These are phyloP conservation scores for Lasioglossum leucozonium DNA, from an alignment of 2,888 invertebrate genomes.

Conservation along the genomic window DNA sequence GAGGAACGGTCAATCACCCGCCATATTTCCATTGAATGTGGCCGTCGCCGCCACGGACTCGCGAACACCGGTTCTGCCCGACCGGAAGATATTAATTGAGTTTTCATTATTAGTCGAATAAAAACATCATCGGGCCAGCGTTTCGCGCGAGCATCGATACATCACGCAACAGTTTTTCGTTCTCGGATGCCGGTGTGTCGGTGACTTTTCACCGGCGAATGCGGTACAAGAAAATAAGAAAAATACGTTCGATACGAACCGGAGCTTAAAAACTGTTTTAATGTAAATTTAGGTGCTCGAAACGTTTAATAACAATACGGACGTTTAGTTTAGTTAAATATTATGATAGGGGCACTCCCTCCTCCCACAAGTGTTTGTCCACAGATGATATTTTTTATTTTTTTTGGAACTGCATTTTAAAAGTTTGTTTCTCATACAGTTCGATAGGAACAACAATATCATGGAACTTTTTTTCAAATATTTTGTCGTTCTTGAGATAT, in stretches of 20 bases:
- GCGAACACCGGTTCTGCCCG: constrained; percentile 4
- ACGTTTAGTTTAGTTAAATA: neutral
- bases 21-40: constrained; percentile 24
- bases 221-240: neutral
- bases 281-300: neutral
- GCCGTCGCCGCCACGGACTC: neutral
- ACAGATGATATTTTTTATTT: no score
- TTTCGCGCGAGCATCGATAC: constrained; percentile 17
- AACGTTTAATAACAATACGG: neutral
- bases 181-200: constrained; percentile 22
- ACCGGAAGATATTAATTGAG: constrained; percentile 33
- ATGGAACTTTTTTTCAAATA: no score
- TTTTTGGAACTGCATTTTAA: no score
- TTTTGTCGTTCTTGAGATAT: no score
- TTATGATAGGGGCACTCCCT: neutral
- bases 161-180: constrained; percentile 1
- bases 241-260: neutral
- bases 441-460: no score
- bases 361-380: no score
- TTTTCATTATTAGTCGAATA: constrained; percentile 5
- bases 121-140: neutral
- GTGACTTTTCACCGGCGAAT: neutral
- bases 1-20: constrained; percentile 5
- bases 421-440: no score
- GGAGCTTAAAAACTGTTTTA: neutral